Evolutionary conservation across 2,113 vertebrate species (phyloP), one percentile per base, ranked within the genome.

Genomic region (Probosciger aterrimus): DNA sequence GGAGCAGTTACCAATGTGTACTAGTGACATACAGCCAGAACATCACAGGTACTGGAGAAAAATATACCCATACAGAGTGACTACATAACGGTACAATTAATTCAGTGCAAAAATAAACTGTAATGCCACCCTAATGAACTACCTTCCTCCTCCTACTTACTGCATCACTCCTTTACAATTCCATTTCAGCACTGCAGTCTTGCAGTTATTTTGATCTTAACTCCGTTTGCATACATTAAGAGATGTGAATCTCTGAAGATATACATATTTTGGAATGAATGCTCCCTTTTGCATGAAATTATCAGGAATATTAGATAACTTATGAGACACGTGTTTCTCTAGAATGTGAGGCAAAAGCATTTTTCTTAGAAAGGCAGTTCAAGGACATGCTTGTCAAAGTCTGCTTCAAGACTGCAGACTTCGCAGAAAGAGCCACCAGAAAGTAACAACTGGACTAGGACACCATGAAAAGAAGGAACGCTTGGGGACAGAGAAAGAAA

Each of bases 141-240:
- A 17, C 9, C 28, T 65, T 94, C 74, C 53, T 92, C 73, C 79
- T 59, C 81, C 44, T 86, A 52, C 55, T 59, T n/a, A 44, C 49
- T 70, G 64, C 55, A 90, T 37, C 53, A 57, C 19, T 84, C 60
- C 55, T 71, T 52, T 37, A 79, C 25, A 64, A 43, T 77, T 81
- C 52, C 67, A 82, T 17, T 44, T 63, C 52, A 63, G 49, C 2
- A 3, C 70, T 33, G 62, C 57, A 95, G 68, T 74, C 30, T 14
- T 49, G 44, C 9, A 59, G 39, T 82, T 86, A 85, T 88, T 93
- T 90, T 95, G 15, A 93, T 92, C 88, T 95, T 60, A 93, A 59
- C 43, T 80, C 27, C 11, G 79, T 88, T 60, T 92, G 67, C 71
- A 90, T 64, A 71, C 39, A 55, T 76, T 88, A 82, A 71, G 44